Percentiles rank a stretch among this genome's conserved stretches.
Evolutionary conservation across 1,140 invertebrate species (phyloP).

Genomic region (Drosophila lacertosa): DNA sequence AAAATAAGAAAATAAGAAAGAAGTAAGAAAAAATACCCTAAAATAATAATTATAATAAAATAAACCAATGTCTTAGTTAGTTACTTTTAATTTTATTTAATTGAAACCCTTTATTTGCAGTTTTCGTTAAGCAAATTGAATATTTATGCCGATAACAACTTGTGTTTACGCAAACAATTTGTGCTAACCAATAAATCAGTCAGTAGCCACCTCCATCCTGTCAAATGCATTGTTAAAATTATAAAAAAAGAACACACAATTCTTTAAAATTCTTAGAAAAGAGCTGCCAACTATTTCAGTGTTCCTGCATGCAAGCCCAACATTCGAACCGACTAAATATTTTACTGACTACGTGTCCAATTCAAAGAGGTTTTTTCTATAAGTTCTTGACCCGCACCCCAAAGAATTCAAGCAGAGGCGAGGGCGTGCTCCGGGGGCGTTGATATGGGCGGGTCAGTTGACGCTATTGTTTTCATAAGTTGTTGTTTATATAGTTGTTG

Average conservation of each 20-base stretch:
- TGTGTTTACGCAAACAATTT: neutral
- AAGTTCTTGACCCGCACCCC: neutral
- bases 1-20: neutral
- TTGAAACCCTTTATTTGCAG: neutral
- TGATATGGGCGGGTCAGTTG: conserved; percentile 62
- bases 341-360: conserved; percentile 65
- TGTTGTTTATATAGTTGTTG: conserved; percentile 51
- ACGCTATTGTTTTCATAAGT: conserved; percentile 73
- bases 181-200: conserved; percentile 27
- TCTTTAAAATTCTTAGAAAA: conserved; percentile 45
- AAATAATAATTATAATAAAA: no score
- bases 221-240: neutral
- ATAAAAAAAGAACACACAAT: conserved; percentile 1
- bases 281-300: conserved; percentile 29
- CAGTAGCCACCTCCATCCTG: neutral
- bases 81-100: no score
- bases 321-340: conserved; percentile 50
- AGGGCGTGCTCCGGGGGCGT: conserved; percentile 6
- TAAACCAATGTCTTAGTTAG: no score
- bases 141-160: neutral
- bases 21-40: no score
- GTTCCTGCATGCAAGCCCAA: conserved; percentile 9
- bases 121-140: no score
- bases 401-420: conserved; percentile 15
- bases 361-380: conserved; percentile 22